A percentile compares a stretch with the other conserved stretches of the same genome.
These are phyloP conservation scores for Zele albiditarsus DNA, from an alignment of 2,888 invertebrate species.

Conservation along the genomic window DNA sequence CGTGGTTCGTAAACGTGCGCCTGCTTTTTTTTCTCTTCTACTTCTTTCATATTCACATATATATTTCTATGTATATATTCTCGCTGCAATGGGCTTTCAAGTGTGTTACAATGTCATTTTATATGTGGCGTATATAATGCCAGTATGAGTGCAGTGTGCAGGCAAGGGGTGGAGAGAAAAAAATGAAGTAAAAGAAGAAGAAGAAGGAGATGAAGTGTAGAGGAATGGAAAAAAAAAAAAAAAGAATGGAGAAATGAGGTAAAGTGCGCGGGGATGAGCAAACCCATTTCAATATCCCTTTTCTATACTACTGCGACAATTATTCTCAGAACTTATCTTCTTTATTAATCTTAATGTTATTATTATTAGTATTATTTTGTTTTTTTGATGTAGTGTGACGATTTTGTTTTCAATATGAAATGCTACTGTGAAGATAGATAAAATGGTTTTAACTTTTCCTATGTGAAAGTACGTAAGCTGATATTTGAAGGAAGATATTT, in stretches of 20 bases:
- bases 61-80: neutral
- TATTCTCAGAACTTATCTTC: neutral
- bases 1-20: no score
- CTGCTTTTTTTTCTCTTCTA: constrained; percentile 14
- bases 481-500: no score
- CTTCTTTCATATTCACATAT: constrained; percentile 14
- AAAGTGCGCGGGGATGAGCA: neutral
- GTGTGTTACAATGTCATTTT: constrained; percentile 40
- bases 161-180: neutral
- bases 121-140: neutral
- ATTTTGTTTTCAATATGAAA: no score
- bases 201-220: constrained; percentile 3
- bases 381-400: neutral
- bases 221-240: constrained; percentile 6
- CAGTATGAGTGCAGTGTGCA: neutral
- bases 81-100: constrained; percentile 23
- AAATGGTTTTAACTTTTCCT: no score
- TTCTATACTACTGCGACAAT: neutral
- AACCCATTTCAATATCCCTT: neutral
- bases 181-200: constrained; percentile 5
- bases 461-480: no score
- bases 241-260: neutral
- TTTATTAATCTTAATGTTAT: neutral
- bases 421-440: no score
- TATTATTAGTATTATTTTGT: neutral